Base-by-base conservation (phyloP, 2,113 vertebrate species). In the Pollachius pollachius region DNA sequence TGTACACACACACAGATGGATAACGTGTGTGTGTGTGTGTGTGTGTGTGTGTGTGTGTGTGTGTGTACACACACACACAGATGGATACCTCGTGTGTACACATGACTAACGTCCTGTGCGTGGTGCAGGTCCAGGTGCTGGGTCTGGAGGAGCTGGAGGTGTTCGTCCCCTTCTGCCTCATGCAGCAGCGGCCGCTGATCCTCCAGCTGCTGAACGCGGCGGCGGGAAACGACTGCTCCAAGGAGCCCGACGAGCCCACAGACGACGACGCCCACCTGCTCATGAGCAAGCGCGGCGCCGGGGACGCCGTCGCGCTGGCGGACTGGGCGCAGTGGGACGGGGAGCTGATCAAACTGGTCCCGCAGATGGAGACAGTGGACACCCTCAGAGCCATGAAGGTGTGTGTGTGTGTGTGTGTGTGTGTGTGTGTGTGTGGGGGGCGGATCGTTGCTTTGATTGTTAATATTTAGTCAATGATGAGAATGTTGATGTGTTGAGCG, bases 161-260 rank as follows among this genome's bases (percentile, higher is more conserved):
- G 0, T 99, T 98, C 80, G 93, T 97, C 27, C 96, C 95, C 1
- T 90, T 77, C 16, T 76, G 65, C n/a, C 82, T 98, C 65, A 92
- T 87, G 1, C 74, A 85, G 70, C 93, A 95, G 83, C 93, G 95
- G 63, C 70, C 91, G 16, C 82, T 95, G 58, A 94, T 99, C 83
- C 85, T 98, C 77, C 96, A 98, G 85, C 86, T 99, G 9, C 93
- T 99, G 56, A 96, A 95, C 11, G 94, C 97, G 0, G 95, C 96
- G 4, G 95, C 95, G 0, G 97, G 97, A 12, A 97, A 98, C 77
- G 96, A 97, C 87, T 98, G 96, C 84, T 97, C 96, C 0, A 96
- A 96, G 80, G 97, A 98, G 65, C 94, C 92, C 0, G 96, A 98
- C 4, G 96, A 98, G 0, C 81, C 94, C 1, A 71, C 88, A 0